Evolutionary conservation across 2,888 invertebrate genomes (phyloP), one percentile per base, ranked within the genome.

Genomic region (Exephanes ischioxanthus): DNA sequence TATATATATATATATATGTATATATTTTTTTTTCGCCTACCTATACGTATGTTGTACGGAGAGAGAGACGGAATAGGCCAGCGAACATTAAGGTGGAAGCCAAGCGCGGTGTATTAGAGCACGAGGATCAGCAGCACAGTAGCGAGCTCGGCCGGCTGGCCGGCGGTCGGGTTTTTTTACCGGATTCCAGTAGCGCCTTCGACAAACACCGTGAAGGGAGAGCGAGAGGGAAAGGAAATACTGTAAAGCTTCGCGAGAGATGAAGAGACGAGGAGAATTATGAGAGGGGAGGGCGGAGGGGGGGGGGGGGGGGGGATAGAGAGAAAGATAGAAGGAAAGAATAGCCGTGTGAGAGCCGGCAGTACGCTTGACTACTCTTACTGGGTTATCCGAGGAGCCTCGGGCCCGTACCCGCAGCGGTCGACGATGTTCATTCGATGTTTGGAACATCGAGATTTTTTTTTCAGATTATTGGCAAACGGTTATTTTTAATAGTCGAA

Each of bases 151-250:
- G 91, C 91, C 92, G 89, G 92, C 92, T 92, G 93, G 91, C 91
- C 90, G 91, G 91, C 89, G 91, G 91, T 88, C 87, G 91, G 92
- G 63, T 63, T 93, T 93, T 93, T 93, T 93, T 91, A 91, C 90
- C 90, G 92, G 91, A 93, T 93, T 93, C 93, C 93, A 92, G 93
- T 92, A 93, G 93, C 93, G 92, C 92, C 92, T 92, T 91, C 91
- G 90, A 93, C 91, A 93, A 93, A 93, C 92, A 92, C 91, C 91
- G 88, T 80, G 75, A 86, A 89, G 87, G 82, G 83, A 87, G 87
- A 73, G 45, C 51, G 61, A 70, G 73, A 77, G 61, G 55, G 67
- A 81, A 53, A 53, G 33, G 77, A 16, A 58, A 68, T n/a, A 61
- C 55, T 55, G 68, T 33, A 68, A 80, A 68, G 80, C 80, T 45